These are phyloP conservation scores for Lophius piscatorius DNA, from an alignment of 2,113 vertebrate genomes.

Conservation along the genomic window DNA sequence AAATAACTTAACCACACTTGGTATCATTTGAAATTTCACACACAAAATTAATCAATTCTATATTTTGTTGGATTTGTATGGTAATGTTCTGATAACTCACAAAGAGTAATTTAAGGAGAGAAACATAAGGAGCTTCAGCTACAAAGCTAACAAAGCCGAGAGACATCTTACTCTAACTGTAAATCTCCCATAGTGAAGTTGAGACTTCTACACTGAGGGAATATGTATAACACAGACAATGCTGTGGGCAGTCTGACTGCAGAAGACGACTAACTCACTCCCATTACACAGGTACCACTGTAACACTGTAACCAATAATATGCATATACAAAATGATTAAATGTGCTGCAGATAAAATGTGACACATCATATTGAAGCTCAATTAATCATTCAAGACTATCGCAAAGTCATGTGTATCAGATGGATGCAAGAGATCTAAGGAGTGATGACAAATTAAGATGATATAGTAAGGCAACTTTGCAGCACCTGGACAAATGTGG, in stretches of 20 bases:
- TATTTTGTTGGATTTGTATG: no score
- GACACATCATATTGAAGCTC: conserved; percentile 85
- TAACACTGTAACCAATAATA: conserved; percentile 87
- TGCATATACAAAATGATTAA: conserved; percentile 93
- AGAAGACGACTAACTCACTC: conserved; percentile 76
- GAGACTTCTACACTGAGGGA: conserved; percentile 15
- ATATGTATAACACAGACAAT: conserved; percentile 41
- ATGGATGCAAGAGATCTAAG: conserved; percentile 75
- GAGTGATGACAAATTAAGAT: conserved; percentile 71
- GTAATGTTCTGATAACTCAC: no score
- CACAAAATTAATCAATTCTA: no score
- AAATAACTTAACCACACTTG: no score
- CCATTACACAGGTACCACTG: conserved; percentile 85
- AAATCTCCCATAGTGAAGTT: conserved; percentile 4
- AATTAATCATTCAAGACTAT: conserved; percentile 92
- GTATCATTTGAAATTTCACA: no score
- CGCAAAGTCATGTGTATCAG: conserved; percentile 81
- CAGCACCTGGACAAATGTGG: conserved; percentile 22
- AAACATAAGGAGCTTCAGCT: no score
- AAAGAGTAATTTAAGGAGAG: no score
- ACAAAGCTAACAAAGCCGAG: background rate
- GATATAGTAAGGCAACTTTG: conserved; percentile 34
- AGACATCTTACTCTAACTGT: conserved; percentile 20
- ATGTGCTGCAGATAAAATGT: conserved; percentile 87
- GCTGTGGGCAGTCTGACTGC: conserved; percentile 78